Evolutionary conservation across 2,888 invertebrate genomes (phyloP).

Genomic region (Tupiocoris notatus): DNA sequence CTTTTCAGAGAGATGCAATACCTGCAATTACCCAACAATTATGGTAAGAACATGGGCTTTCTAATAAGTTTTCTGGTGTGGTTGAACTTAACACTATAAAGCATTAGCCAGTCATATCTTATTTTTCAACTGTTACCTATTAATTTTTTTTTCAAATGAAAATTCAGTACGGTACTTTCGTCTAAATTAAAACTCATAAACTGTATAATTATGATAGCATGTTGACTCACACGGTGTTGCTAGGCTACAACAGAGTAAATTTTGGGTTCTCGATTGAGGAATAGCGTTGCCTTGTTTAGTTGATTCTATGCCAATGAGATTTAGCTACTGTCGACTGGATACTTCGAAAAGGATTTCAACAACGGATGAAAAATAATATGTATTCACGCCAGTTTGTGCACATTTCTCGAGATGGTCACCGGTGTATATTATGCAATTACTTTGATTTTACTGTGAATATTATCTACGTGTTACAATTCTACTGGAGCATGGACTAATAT

Average conservation of each 20-base stretch:
- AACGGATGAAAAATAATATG: too few relatives aligned
- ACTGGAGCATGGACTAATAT: too few relatives aligned
- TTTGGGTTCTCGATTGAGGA: too few relatives aligned
- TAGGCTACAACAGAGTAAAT: too few relatives aligned
- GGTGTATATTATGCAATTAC: too few relatives aligned
- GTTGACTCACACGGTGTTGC: neutral
- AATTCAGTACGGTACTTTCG: neutral
- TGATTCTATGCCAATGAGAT: too few relatives aligned
- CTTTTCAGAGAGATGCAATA: constrained; percentile 42
- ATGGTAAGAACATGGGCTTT: constrained; percentile 34
- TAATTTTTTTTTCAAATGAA: neutral
- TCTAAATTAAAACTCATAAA: neutral
- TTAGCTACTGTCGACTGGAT: too few relatives aligned
- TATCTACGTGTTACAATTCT: too few relatives aligned
- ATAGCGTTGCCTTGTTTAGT: too few relatives aligned
- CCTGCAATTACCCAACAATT: constrained; percentile 42
- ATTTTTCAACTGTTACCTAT: neutral
- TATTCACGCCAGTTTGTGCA: too few relatives aligned
- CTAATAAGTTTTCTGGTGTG: constrained; percentile 10
- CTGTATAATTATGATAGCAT: neutral
- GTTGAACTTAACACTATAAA: constrained; percentile 23
- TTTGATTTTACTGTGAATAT: too few relatives aligned
- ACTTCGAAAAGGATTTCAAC: too few relatives aligned
- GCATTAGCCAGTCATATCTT: neutral
- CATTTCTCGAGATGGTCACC: neutral